Evolutionary conservation across 1,140 invertebrate species (phyloP), one percentile per base, ranked within the genome.

Genomic region (Apis cerana): DNA sequence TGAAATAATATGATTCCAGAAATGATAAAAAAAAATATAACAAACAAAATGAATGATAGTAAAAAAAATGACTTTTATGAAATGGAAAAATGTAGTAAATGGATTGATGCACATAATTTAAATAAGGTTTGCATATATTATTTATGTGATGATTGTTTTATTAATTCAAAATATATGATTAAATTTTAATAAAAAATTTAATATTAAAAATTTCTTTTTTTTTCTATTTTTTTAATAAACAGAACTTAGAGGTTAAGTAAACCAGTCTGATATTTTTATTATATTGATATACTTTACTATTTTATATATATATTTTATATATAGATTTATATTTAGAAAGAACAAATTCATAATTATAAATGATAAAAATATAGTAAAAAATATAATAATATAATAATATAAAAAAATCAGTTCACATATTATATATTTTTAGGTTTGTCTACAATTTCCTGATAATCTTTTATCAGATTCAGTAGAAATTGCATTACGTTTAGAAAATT

Each of bases 381-480:
- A n/a, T 21, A 68, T 68, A 43, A 43, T 7, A n/a, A n/a, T 68
- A 7, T 68, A 12, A 68, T 15, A 68, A 7, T 1, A 43, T 43
- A 43, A 43, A 43, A 43, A 43, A 43, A 43, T 43, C 5, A 43
- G 33, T 43, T 43, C 5, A 43, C 5, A 7, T 68, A 5, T n/a
- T 48, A 48, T 12, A 84, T 81, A 78, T 87, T 84, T 90, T 92
- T 91, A 98, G 97, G 96, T 99, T 52, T 98, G 97, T 83, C 92
- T 99, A 68, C 98, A 99, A 95, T 98, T 99, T 94, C 98, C 98
- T 17, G 98, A 99, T 94, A 94, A 96, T 56, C 94, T 98, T 69
- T 94, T 99, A 78, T 85, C 91, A 48, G 95, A 97, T 93, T 96
- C 98, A 76, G 94, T 95, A n/a, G 91, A 95, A 78, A 95, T 99